Evolutionary conservation across 2,113 vertebrate species (phyloP).

Genomic region (Propithecus coquereli): DNA sequence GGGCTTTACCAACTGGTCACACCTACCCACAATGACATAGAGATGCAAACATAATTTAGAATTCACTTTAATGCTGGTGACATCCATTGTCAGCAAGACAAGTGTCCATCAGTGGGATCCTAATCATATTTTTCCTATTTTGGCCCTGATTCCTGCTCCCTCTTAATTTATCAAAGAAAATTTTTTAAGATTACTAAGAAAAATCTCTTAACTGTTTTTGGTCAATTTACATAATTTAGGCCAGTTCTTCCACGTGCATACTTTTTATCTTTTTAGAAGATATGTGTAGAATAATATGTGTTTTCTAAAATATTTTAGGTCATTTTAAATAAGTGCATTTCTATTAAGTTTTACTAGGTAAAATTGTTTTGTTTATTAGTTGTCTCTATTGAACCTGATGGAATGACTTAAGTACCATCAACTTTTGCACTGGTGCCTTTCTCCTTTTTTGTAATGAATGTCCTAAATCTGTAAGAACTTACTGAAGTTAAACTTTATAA

Average conservation of each 20-base stretch:
- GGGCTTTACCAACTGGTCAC: background rate
- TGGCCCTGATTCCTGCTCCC: no score
- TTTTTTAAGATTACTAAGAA: background rate
- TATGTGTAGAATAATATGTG: background rate
- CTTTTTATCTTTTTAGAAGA: background rate
- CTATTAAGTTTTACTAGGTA: background rate
- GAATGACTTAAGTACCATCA: background rate
- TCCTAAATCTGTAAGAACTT: slow-evolving; percentile 25
- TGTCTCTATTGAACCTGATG: background rate
- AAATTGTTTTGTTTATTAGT: background rate
- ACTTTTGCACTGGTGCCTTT: background rate
- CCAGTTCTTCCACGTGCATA: background rate
- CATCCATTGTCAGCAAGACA: background rate
- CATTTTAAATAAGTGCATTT: background rate
- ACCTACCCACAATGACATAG: background rate
- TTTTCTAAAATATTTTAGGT: background rate
- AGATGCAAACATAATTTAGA: background rate
- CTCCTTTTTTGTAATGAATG: background rate
- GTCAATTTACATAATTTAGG: background rate
- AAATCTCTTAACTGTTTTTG: background rate
- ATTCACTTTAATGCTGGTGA: background rate
- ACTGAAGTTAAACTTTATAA: slow-evolving; percentile 51
- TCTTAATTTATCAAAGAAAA: background rate
- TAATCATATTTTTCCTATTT: background rate
- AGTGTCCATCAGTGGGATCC: background rate